A percentile compares a stretch with the other conserved stretches of the same genome.
phyloP scores from a whole-genome alignment of 2,888 invertebrate genomes.

The Polietes domitor region DNA sequence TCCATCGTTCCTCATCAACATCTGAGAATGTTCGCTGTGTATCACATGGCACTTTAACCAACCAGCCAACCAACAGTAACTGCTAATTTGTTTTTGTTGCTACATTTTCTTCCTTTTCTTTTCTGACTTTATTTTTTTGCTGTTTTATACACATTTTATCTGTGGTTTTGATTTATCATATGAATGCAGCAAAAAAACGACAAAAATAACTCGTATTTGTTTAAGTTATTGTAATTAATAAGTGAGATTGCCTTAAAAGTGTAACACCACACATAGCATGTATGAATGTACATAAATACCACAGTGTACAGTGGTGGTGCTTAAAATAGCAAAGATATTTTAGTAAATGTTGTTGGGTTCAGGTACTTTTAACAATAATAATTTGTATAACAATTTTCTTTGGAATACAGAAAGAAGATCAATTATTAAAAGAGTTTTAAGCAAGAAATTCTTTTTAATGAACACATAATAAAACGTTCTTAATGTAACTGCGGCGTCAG shows the following conservation, averaged over 20 bases:
- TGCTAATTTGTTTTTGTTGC: neutral
- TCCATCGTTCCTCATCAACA: too few species aligned
- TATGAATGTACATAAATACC: neutral
- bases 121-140: neutral
- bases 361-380: too few species aligned
- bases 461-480: too few species aligned
- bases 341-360: too few species aligned
- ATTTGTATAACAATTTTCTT: too few species aligned
- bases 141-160: neutral
- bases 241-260: constrained; percentile 8
- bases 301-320: neutral
- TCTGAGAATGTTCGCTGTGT: neutral
- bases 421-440: too few species aligned
- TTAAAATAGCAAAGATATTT: neutral
- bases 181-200: neutral
- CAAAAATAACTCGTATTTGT: neutral
- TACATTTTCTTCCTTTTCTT: neutral
- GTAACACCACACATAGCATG: neutral
- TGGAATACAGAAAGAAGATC: too few species aligned
- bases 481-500: too few species aligned
- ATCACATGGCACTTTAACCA: neutral
- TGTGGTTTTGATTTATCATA: constrained; percentile 27
- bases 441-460: too few species aligned
- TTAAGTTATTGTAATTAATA: constrained; percentile 23
- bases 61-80: neutral